Base-by-base conservation (phyloP, 2,888 invertebrate genomes). In the Leptinotarsa peninsularis region DNA sequence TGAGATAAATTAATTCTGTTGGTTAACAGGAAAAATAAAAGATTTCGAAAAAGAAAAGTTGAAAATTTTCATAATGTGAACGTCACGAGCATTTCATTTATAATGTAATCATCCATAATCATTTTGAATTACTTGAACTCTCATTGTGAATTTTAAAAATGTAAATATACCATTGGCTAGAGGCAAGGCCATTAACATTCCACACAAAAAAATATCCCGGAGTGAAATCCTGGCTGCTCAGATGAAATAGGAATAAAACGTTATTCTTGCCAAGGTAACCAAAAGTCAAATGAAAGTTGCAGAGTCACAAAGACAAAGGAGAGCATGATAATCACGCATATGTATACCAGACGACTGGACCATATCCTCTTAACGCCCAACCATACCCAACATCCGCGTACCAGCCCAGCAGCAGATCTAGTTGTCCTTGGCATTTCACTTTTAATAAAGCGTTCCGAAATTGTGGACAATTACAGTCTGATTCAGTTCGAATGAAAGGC, bases 361-460 rank as follows among this genome's bases (percentile, higher is more conserved):
- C 66, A 69, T 49, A 66, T 50, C 18, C 49, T 54, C 66, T 69
- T 69, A 73, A 27, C 13, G 67, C 18, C 15, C 23, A 15, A 56
- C 50, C 71, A 71, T 71, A 27, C 66, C 63, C 67, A 68, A 77
- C 70, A 79, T 80, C 80, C 80, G 83, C 71, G 75, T 80, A 74
- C 67, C 60, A 58, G 66, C 74, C 66, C 66, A 56, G 63, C 73
- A 66, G 58, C 33, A 72, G 76, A 83, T 82, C 80, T 83, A 80
- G 86, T 82, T 85, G 80, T 82, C 86, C 86, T 86, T 86, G 86
- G 85, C 86, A 86, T 86, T 86, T 86, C 81, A 80, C 83, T 82
- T 79, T 82, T 81, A 76, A 77, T 76, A 60, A 77, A 67, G 66
- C 73, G 75, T 76, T 76, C 78, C 77, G 60, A 76, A 78, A 79